phyloP scores from a whole-genome alignment of 1,140 invertebrate genomes.

The Ceratina australensis region DNA sequence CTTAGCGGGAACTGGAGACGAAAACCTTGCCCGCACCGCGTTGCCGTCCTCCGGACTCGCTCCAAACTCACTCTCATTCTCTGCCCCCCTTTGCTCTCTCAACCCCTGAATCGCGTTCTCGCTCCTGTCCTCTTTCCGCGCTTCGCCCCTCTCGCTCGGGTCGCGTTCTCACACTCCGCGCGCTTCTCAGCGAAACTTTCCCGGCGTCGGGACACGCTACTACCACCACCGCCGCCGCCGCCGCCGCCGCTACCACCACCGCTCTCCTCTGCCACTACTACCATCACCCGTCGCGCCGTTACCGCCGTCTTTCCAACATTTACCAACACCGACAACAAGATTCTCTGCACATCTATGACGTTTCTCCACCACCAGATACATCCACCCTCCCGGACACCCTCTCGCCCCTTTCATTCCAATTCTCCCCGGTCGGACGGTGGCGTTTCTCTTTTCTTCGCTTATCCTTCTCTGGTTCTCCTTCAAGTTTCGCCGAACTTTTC shows the following conservation, averaged over 20 bases:
- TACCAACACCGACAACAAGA: constrained; percentile 48
- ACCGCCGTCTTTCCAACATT: constrained; percentile 56
- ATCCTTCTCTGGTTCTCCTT: constrained; percentile 58
- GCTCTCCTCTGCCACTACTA: constrained; percentile 41
- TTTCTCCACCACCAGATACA: constrained; percentile 35
- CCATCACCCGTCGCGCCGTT: constrained; percentile 27
- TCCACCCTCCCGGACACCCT: too few relatives aligned
- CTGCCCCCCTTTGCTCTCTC: constrained; percentile 32
- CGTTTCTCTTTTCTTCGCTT: constrained; percentile 41
- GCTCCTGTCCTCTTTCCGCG: constrained; percentile 53
- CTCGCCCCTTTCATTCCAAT: constrained; percentile 57
- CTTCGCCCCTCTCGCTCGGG: constrained; percentile 41
- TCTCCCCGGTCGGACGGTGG: constrained; percentile 40
- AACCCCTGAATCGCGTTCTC: constrained; percentile 20
- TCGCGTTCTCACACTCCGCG: constrained; percentile 59
- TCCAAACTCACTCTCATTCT: constrained; percentile 59
- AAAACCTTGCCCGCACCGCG: constrained; percentile 68
- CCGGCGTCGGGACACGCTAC: constrained; percentile 68
- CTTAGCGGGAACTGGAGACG: constrained; percentile 77
- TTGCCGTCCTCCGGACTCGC: constrained; percentile 63
- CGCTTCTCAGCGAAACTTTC: constrained; percentile 71
- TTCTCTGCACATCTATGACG: constrained; percentile 51
- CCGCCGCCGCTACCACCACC: constrained; percentile 17
- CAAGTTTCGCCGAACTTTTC: constrained; percentile 71
- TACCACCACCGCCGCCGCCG: constrained; percentile 48